A percentile compares a stretch with the other conserved stretches of the same genome.
Evolutionary conservation across 64 coral and sea anemone species (phyloP).

Genomic region (Astreopora myriophthalma): DNA sequence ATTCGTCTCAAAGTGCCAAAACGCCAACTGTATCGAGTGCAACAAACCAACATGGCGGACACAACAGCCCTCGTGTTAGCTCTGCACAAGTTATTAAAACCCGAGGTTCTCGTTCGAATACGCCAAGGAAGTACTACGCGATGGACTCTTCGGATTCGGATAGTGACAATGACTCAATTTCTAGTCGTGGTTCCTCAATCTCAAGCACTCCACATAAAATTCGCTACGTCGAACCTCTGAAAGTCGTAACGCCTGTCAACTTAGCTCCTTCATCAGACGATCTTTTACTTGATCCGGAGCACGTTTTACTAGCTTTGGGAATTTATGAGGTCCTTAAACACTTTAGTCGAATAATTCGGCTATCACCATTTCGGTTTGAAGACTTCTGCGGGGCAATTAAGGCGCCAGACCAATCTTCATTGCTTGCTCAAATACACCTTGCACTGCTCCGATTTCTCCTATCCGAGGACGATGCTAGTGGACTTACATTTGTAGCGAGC

Average conservation of each 20-base stretch:
- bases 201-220: constrained; percentile 51
- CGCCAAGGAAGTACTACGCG: constrained; percentile 60
- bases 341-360: constrained; percentile 85
- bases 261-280: constrained; percentile 93
- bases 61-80: constrained; percentile 61
- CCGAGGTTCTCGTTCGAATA: constrained; percentile 60
- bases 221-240: constrained; percentile 76
- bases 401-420: constrained; percentile 75
- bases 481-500: constrained; percentile 89
- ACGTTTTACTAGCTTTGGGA: constrained; percentile 81
- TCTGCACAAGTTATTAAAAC: constrained; percentile 77
- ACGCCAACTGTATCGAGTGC: constrained; percentile 50
- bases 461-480: constrained; percentile 92
- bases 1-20: constrained; percentile 69
- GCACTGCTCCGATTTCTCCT: constrained; percentile 84
- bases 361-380: constrained; percentile 94
- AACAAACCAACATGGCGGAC: constrained; percentile 95
- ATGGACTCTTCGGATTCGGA: constrained; percentile 73
- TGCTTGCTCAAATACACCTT: constrained; percentile 95
- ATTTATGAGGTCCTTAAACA: constrained; percentile 97
- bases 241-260: constrained; percentile 68
- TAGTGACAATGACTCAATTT: constrained; percentile 91
- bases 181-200: constrained; percentile 81
- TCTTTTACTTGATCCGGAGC: constrained; percentile 74
- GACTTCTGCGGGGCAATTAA: constrained; percentile 90